Base-by-base conservation (phyloP, 2,797 vertebrate genomes). In the Chelon labrosus region DNA sequence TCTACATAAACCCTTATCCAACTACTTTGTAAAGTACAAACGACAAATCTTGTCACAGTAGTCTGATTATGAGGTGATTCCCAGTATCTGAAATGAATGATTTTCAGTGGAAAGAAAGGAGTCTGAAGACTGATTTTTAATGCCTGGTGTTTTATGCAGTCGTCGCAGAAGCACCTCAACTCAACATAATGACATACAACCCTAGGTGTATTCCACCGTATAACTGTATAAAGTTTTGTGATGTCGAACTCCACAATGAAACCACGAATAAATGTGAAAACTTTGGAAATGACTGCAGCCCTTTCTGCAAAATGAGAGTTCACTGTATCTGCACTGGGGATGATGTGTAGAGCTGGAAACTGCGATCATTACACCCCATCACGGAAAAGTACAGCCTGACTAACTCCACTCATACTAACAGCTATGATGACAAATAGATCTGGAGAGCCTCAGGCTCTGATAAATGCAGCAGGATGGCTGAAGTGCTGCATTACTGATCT, bases 361-460 rank as follows among this genome's bases (percentile, higher is more conserved):
- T 54, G 50, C 71, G 75, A 64, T 84, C 77, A 85, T 85, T 80
- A 79, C 67, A 72, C 53, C 65, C 70, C 60, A 81, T 85, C 75
- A 80, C 42, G 16, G 61, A 60, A 73, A 80, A 77, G 70, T 75
- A 79, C 64, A 73, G 64, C 58, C 61, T 80, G 70, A 80, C 63
- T 81, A 75, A 75, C 70, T 82, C 58, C 68, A 79, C 67, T 78
- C 56, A 38, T 27, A 68, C 63, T 65, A 69, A 79, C 50, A 68
- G 77, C 68, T 53, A 58, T 35, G 68, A 83, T 86, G 81, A 84
- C 75, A 85, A 83, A 82, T 73, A 66, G 80, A 73, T 75, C 31
- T 75, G 57, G 41, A 73, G 66, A 75, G 79, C 74, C 62, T 62
- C 8, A 50, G 46, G 37, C 77, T 66, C 54, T 77, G 80, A 78